phyloP scores from a whole-genome alignment of 2,113 vertebrate species.

The Ceratotherium simum region DNA sequence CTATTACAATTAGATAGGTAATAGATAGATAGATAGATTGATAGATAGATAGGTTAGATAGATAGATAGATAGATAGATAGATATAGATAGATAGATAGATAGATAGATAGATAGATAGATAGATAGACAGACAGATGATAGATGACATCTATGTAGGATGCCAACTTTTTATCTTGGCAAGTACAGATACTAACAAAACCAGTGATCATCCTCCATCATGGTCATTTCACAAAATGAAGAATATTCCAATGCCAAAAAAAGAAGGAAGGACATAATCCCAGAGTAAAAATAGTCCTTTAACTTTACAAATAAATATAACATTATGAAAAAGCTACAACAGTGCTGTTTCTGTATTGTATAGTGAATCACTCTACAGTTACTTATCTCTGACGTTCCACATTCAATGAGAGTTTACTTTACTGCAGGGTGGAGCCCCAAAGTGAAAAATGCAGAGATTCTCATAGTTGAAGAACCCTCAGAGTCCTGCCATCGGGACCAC shows the following conservation, averaged over 20 bases:
- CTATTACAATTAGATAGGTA: neutral
- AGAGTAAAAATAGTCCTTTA: neutral
- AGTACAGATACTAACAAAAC: neutral
- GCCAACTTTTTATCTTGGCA: neutral
- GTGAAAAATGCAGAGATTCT: neutral
- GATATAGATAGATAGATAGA: neutral
- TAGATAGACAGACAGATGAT: neutral
- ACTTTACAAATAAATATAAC: neutral
- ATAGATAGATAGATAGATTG: neutral
- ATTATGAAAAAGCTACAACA: neutral
- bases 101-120: neutral
- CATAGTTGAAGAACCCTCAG: neutral
- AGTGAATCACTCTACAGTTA: neutral
- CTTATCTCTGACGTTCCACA: rapidly evolving
- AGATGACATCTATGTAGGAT: neutral
- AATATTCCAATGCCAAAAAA: neutral
- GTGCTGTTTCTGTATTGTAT: neutral
- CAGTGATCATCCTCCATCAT: neutral
- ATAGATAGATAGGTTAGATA: neutral
- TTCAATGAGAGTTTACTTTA: neutral
- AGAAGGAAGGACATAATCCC: neutral
- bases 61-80: neutral
- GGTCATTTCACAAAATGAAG: neutral
- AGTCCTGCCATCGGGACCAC: too few relatives aligned
- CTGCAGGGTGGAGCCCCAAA: neutral